Percentiles rank a stretch among this genome's conserved stretches.
Evolutionary conservation across 2,888 invertebrate genomes (phyloP).

Genomic region (Drosophila limbata): DNA sequence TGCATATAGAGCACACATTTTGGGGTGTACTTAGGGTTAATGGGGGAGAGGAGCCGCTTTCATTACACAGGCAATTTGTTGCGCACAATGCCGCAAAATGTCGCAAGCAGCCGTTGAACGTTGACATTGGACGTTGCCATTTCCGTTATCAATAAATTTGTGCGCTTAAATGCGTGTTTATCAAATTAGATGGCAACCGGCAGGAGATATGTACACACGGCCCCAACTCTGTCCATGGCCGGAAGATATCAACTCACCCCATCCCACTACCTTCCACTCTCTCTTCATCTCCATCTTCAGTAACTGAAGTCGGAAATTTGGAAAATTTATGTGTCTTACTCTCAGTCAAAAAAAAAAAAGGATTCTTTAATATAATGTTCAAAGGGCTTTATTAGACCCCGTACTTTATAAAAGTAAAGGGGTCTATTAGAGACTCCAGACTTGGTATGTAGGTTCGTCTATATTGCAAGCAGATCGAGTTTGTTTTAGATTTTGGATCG

Average conservation of each 20-base stretch:
- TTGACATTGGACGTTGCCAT: slow-evolving; percentile 30
- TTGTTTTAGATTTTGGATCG: too few species aligned
- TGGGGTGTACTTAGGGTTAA: too few species aligned
- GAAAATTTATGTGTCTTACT: slow-evolving; percentile 41
- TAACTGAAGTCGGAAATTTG: slow-evolving; percentile 37
- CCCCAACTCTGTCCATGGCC: slow-evolving; percentile 17
- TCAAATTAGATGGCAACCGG: slow-evolving; percentile 64
- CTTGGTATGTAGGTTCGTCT: too few species aligned
- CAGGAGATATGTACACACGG: slow-evolving; percentile 2
- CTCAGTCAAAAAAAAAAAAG: slow-evolving; percentile 6
- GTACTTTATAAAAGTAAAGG: too few species aligned
- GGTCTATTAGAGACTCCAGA: too few species aligned
- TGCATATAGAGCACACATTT: slow-evolving; percentile 25
- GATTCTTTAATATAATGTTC: neutral
- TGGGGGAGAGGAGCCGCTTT: slow-evolving; percentile 32
- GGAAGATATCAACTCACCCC: slow-evolving; percentile 25
- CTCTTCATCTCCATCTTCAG: too few species aligned
- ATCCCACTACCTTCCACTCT: neutral
- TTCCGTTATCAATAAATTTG: slow-evolving; percentile 77
- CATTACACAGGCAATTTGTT: slow-evolving; percentile 78
- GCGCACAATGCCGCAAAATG: slow-evolving; percentile 59
- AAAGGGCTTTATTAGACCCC: neutral
- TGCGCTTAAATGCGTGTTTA: slow-evolving; percentile 70
- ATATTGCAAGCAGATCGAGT: too few species aligned
- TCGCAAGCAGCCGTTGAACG: slow-evolving; percentile 16